These are phyloP conservation scores for Sarcophaga peregrina DNA, from an alignment of 1,140 invertebrate species.

Conservation along the genomic window DNA sequence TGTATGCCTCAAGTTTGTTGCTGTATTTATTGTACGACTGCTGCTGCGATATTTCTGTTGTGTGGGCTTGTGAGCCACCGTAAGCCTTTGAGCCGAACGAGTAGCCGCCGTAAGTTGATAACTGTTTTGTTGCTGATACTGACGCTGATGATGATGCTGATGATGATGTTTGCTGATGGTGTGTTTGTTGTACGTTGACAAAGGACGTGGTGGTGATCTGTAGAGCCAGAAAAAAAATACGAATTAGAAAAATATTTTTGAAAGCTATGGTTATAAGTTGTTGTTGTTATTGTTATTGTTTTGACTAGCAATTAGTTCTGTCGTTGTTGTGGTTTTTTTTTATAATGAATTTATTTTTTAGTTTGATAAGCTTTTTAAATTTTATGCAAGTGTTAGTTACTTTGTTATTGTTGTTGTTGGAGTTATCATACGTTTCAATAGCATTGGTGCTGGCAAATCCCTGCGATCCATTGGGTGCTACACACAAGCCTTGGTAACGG, in stretches of 20 bases:
- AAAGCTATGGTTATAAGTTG: constrained; percentile 45
- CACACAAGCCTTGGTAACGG: constrained; percentile 80
- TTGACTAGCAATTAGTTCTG: background rate
- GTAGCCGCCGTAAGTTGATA: constrained; percentile 38
- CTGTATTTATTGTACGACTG: constrained; percentile 51
- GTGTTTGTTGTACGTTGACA: constrained; percentile 9
- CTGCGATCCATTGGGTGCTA: constrained; percentile 52
- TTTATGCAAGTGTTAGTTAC: constrained; percentile 43
- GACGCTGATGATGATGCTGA: constrained; percentile 40
- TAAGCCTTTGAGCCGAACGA: constrained; percentile 38
- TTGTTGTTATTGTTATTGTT: background rate
- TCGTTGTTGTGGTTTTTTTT: constrained; percentile 22
- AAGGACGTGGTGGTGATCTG: constrained; percentile 52
- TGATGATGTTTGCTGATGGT: constrained; percentile 47
- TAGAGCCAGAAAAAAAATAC: constrained; percentile 50
- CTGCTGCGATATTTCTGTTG: constrained; percentile 53
- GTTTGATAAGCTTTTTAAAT: constrained; percentile 49
- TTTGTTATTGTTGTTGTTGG: constrained; percentile 45
- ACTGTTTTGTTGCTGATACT: background rate
- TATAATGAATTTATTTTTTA: constrained; percentile 30
- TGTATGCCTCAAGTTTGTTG: constrained; percentile 61
- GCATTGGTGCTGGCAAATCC: constrained; percentile 55
- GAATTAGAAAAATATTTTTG: background rate
- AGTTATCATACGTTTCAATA: constrained; percentile 65
- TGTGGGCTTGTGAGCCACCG: constrained; percentile 53